These are phyloP conservation scores for Caenorhabditis sp. DNA, from an alignment of 2,888 invertebrate species.

Conservation along the genomic window DNA sequence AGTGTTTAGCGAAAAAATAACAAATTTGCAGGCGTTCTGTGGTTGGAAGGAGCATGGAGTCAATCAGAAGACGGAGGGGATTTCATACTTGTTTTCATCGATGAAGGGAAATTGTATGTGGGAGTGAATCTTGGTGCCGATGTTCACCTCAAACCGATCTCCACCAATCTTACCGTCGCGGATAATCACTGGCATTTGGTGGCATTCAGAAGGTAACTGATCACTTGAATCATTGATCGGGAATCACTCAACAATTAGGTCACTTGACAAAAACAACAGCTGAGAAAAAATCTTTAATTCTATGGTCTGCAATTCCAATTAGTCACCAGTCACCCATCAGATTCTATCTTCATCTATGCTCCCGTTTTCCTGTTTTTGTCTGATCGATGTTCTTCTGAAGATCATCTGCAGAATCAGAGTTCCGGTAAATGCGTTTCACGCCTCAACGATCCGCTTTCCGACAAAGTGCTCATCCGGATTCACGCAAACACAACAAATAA, in stretches of 20 bases:
- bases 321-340: neutral
- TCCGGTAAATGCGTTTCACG: constrained; percentile 48
- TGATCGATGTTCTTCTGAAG: constrained; percentile 39
- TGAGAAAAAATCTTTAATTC: neutral
- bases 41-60: constrained; percentile 69
- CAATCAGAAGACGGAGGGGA: constrained; percentile 59
- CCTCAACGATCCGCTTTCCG: constrained; percentile 23
- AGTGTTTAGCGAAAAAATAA: neutral
- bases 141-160: constrained; percentile 67
- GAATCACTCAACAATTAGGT: constrained; percentile 3
- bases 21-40: constrained; percentile 62
- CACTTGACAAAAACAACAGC: neutral
- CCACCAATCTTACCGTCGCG: constrained; percentile 66
- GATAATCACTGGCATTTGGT: constrained; percentile 72
- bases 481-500: constrained; percentile 24
- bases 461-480: constrained; percentile 20
- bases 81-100: constrained; percentile 67
- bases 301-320: constrained; percentile 30
- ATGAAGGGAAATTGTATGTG: constrained; percentile 67
- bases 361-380: neutral
- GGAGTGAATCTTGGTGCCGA: constrained; percentile 73
- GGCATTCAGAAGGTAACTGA: constrained; percentile 65
- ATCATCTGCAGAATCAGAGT: constrained; percentile 32
- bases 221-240: neutral
- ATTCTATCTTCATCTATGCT: constrained; percentile 28